Evolutionary conservation across 2,888 invertebrate genomes (phyloP).

Genomic region (Lycia hirtaria): DNA sequence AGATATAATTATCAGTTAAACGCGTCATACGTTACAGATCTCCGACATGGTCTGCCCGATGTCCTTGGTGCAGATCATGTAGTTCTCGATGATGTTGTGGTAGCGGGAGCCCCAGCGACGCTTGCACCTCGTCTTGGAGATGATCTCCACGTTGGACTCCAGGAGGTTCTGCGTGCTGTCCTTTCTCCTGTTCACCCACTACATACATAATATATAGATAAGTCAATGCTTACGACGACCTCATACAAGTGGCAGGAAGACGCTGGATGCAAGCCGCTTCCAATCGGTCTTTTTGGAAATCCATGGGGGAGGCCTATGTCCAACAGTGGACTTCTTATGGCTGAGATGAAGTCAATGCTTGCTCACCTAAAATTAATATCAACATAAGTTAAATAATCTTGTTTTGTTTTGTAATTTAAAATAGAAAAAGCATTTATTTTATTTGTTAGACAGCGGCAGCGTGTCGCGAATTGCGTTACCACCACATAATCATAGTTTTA

Average conservation of each 20-base stretch:
- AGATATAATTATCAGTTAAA: no score
- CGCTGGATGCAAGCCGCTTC: no score
- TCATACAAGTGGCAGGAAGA: no score
- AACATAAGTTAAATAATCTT: not conserved
- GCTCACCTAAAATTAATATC: not conserved
- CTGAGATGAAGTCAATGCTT: no score
- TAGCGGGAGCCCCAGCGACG: slow-evolving; percentile 72
- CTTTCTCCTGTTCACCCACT: slow-evolving; percentile 71
- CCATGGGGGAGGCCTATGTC: no score
- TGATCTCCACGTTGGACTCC: slow-evolving; percentile 67
- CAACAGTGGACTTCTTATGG: no score
- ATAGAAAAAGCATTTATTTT: no score
- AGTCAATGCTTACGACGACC: not conserved
- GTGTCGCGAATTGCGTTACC: no score
- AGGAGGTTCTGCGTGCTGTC: slow-evolving; percentile 67
- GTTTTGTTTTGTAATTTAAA: no score
- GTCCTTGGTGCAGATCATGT: slow-evolving; percentile 77
- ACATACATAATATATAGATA: slow-evolving; percentile 21
- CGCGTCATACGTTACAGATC: slow-evolving; percentile 75
- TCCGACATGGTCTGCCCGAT: slow-evolving; percentile 76
- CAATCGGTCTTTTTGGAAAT: no score
- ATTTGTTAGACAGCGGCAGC: no score
- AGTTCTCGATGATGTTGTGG: slow-evolving; percentile 75
- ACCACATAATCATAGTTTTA: no score
- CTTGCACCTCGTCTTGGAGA: slow-evolving; percentile 67